Evolutionary conservation across 2,797 vertebrate species (phyloP).

Genomic region (Oceanodroma leucorhoa): DNA sequence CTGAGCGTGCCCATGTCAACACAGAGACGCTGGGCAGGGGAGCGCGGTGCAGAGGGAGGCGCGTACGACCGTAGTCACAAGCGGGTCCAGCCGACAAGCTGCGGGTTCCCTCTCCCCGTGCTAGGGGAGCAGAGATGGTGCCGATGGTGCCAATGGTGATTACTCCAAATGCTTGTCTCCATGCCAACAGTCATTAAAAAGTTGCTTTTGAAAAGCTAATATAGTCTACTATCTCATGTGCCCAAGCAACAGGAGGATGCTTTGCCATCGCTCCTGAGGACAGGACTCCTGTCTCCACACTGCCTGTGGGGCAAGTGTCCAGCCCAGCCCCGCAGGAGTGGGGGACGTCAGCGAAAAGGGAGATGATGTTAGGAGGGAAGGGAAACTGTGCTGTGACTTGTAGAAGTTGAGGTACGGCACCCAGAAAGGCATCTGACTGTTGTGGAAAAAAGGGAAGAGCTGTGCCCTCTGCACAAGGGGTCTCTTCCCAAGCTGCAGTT

Average conservation of each 20-base stretch:
- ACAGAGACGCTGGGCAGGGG: neutral
- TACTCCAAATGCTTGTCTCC: neutral
- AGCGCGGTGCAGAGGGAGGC: neutral
- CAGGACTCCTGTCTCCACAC: neutral
- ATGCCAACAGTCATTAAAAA: neutral
- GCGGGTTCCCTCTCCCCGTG: neutral
- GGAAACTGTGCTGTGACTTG: neutral
- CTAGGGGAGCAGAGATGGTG: neutral
- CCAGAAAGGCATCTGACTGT: neutral
- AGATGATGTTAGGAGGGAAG: neutral
- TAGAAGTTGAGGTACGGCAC: neutral
- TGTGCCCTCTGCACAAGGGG: fast-evolving
- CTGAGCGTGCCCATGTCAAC: fast-evolving
- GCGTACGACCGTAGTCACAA: fast-evolving
- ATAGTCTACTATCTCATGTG: neutral
- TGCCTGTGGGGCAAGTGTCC: neutral
- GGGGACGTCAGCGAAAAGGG: neutral
- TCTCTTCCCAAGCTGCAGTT: neutral
- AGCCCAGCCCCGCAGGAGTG: neutral
- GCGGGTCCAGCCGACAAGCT: neutral
- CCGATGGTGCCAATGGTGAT: fast-evolving
- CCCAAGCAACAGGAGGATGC: neutral
- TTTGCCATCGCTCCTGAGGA: neutral
- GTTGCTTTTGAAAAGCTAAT: neutral
- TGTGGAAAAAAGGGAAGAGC: neutral